phyloP scores from a whole-genome alignment of 2,797 vertebrate genomes.

The Bradypus variegatus region DNA sequence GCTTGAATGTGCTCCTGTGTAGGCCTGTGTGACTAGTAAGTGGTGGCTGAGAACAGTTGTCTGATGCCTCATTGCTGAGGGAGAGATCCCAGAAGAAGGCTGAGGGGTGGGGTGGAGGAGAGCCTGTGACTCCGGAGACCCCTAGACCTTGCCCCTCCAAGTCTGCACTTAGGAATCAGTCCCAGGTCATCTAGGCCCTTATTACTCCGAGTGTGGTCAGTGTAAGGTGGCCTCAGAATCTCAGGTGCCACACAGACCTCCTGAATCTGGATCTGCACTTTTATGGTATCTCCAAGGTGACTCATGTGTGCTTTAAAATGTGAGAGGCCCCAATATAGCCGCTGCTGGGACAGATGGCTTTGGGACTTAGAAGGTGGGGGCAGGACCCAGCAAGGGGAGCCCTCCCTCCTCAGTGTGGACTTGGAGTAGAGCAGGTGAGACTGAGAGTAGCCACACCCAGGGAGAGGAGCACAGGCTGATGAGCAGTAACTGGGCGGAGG shows the following conservation, averaged over 20 bases:
- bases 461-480: not conserved
- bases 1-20: accelerated
- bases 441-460: not conserved
- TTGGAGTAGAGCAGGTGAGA: not conserved
- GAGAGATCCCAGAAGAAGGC: not conserved
- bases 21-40: not conserved
- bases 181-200: not conserved
- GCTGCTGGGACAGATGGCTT: not conserved
- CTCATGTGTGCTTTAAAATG: accelerated
- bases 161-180: not conserved
- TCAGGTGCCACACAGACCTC: not conserved
- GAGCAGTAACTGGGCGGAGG: not conserved
- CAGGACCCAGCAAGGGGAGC: not conserved
- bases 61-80: not conserved
- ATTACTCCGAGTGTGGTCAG: not conserved
- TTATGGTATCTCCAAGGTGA: not conserved
- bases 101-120: no score
- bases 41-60: not conserved
- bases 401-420: no score
- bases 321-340: no score
- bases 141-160: not conserved
- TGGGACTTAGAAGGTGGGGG: not conserved
- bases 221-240: not conserved
- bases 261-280: not conserved
- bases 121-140: not conserved